A percentile compares a stretch with the other conserved stretches of the same genome.
Evolutionary conservation across 2,888 invertebrate genomes (phyloP).

Genomic region (Syrista parreyssii): DNA sequence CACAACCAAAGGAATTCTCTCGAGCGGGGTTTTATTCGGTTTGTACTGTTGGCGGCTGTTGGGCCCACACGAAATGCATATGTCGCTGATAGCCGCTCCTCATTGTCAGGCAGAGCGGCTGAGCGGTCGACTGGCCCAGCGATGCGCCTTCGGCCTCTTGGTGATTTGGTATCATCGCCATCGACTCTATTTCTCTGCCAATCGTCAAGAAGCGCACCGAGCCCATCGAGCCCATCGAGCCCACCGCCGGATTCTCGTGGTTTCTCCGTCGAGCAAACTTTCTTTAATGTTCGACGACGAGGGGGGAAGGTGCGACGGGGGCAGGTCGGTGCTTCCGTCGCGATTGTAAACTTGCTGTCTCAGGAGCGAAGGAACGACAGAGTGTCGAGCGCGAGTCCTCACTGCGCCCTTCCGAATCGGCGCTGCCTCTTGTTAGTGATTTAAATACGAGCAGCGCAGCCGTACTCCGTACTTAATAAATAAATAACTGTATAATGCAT

Average conservation of each 20-base stretch:
- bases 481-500: slow-evolving; percentile 48
- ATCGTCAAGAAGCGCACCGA: no score
- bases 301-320: no score
- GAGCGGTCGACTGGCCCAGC: no score
- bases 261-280: no score
- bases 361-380: background rate
- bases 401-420: background rate
- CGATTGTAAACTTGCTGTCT: no score
- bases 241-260: no score
- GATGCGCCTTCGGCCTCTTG: background rate
- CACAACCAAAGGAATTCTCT: slow-evolving; percentile 10
- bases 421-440: slow-evolving; percentile 20
- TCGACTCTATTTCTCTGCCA: no score
- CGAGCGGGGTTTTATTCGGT: background rate
- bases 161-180: no score
- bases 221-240: no score
- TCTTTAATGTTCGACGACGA: no score
- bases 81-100: background rate
- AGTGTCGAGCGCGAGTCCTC: background rate
- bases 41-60: slow-evolving; percentile 7
- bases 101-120: background rate
- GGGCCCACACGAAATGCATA: slow-evolving; percentile 19
- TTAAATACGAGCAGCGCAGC: slow-evolving; percentile 29
- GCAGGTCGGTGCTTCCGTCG: no score
- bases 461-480: slow-evolving; percentile 31